phyloP scores from a whole-genome alignment of 2,888 invertebrate genomes.

The Steinernema scapterisci region DNA sequence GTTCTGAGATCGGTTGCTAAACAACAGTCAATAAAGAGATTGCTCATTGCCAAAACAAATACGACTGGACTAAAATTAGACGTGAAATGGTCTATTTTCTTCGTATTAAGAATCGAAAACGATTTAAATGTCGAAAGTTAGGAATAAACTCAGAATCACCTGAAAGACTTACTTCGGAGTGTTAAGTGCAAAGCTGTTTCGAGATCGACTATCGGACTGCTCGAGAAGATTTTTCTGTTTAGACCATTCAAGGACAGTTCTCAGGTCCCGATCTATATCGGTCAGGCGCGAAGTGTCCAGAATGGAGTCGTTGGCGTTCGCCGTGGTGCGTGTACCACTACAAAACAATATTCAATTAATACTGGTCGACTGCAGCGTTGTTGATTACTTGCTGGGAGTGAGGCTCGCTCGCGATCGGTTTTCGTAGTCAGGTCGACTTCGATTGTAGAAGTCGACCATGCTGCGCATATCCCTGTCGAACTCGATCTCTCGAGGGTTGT shows the following conservation, averaged over 20 bases:
- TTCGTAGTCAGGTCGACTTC: conserved; percentile 32
- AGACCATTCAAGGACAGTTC: conserved; percentile 10
- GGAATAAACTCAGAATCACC: no score
- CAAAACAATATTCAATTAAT: neutral
- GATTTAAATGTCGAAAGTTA: no score
- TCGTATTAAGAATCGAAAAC: no score
- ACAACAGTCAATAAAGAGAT: conserved; percentile 18
- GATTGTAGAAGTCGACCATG: conserved; percentile 43
- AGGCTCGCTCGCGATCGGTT: conserved; percentile 35
- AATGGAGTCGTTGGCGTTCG: conserved; percentile 15
- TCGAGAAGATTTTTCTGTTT: conserved; percentile 4
- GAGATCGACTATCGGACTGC: conserved; percentile 18
- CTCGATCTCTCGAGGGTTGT: conserved; percentile 35
- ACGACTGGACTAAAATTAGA: no score
- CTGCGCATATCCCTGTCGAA: conserved; percentile 47
- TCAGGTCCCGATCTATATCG: neutral
- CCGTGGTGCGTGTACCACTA: conserved; percentile 16
- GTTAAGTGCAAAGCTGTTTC: conserved; percentile 14
- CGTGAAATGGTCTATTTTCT: no score
- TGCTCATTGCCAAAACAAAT: neutral
- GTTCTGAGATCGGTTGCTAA: conserved; percentile 30
- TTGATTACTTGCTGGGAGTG: conserved; percentile 12
- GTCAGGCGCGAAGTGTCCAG: conserved; percentile 7
- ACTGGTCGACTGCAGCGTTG: neutral
- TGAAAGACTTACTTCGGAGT: conserved; percentile 6